Conservation (phyloP, 2,113 vertebrate genomes). For the Gambusia affinis region DNA sequence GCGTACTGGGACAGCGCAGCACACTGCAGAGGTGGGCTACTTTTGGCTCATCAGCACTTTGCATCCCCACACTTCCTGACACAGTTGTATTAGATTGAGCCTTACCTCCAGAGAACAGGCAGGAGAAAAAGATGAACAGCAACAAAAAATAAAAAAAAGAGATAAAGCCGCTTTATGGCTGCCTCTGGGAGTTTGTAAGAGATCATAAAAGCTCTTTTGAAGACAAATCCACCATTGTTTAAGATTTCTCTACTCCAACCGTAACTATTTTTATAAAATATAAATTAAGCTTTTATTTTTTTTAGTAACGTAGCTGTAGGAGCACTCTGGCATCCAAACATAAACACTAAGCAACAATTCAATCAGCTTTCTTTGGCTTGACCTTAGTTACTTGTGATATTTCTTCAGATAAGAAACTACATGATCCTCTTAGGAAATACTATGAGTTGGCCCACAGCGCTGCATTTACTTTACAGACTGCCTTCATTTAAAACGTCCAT, state of each 20-base stretch:
- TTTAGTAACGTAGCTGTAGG: slow-evolving; percentile 33
- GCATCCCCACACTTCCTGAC: slow-evolving; percentile 79
- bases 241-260: slow-evolving; percentile 7
- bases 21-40: slow-evolving; percentile 76
- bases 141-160: slow-evolving; percentile 33
- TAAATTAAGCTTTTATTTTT: not conserved
- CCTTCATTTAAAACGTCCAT: not conserved
- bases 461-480: not conserved
- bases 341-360: slow-evolving; percentile 41
- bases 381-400: slow-evolving; percentile 6
- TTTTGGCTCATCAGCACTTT: slow-evolving; percentile 81
- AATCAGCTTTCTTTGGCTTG: slow-evolving; percentile 30
- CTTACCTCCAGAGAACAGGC: slow-evolving; percentile 70
- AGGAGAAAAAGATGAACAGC: slow-evolving; percentile 71
- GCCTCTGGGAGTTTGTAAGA: slow-evolving; percentile 73
- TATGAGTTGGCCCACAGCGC: not conserved
- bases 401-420: slow-evolving; percentile 25
- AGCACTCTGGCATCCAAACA: slow-evolving; percentile 50
- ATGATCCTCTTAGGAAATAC: not conserved
- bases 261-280: not conserved
- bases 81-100: slow-evolving; percentile 79
- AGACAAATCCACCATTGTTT: slow-evolving; percentile 77
- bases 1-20: slow-evolving; percentile 61
- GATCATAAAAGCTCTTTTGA: slow-evolving; percentile 75
- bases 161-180: slow-evolving; percentile 62